Base-by-base conservation (phyloP, 2,113 vertebrate genomes). In the Tauraco erythrolophus region DNA sequence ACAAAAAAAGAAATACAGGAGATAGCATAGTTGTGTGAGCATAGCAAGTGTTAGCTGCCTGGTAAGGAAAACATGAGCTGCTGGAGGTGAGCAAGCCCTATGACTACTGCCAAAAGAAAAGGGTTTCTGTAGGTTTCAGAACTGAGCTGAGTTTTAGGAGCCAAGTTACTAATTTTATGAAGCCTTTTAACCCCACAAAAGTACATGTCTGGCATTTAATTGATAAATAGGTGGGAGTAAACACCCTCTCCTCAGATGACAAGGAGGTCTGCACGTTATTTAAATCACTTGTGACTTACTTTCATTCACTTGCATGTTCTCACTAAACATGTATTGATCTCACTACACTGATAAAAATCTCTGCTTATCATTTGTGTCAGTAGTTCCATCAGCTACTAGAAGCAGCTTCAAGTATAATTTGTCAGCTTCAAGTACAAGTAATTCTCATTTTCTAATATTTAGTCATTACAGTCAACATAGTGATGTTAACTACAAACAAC, bases 151-250 rank as follows among this genome's bases (percentile, higher is more conserved):
- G 23, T 70, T 87, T 60, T 62, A 81, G 35, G 30, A 81, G 64
- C 41, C 15, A n/a, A 89, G 56, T 64, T 89, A 89, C 50, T 95
- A 72, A 88, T 94, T 91, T 71, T 92, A 77, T 70, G 60, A 91
- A 88, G 72, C 14, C 53, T 85, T 81, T 64, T 68, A 93, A 89
- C 66, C 41, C 81, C 74, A 88, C 35, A 51, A 51, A 94, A 96
- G 39, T n/a, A n/a, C n/a, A n/a, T n/a, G n/a, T n/a, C n/a, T n/a
- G n/a, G n/a, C n/a, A n/a, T n/a, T n/a, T n/a, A n/a, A n/a, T n/a
- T n/a, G n/a, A n/a, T 79, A 88, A 89, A 89, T 74, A 79, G 72
- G 45, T 30, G 50, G 31, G 35, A 95, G 50, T 66, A 95, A 96
- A 92, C 58, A 90, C 33, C 41, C 24, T 57, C 46, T 78, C 56